Base-by-base conservation (phyloP, 2,888 invertebrate species). In the Tuberolachnus salignus region DNA sequence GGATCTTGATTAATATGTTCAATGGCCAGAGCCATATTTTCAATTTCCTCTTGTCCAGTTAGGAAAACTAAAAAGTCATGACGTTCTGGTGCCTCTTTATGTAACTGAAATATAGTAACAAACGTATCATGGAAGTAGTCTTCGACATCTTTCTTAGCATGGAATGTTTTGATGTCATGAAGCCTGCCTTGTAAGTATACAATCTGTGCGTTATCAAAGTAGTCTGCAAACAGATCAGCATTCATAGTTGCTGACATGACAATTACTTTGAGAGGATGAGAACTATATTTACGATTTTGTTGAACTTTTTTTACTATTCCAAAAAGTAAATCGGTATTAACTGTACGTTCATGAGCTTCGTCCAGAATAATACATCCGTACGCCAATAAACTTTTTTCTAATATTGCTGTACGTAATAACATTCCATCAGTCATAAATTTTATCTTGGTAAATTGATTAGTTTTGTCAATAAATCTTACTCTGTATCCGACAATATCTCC, bases 161-260 rank as follows among this genome's bases (percentile, higher is more conserved):
- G 92, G 86, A 90, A 91, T 71, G 94, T 89, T 70, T 91, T 90
- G 0, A 94, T 92, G 0, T 94, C 92, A 86, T 90, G 92, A 51
- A 94, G 94, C 82, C 97, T 88, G 0, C 98, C 98, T 86, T 95
- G 93, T 63, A 98, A 87, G 85, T 96, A 96, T 83, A 97, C 88
- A 0, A 94, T 94, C 66, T 92, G 92, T 67, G 94, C 94, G 81
- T 92, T 89, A 83, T 93, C 90, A 85, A 97, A 98, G 85, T 97
- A 99, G 81, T 90, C 88, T 51, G 92, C 91, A 86, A 98, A 97
- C 84, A 94, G 92, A 85, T 95, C 95, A 11, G 95, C 95, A 86
- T 97, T 95, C 95, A 97, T 96, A 16, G 97, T 97, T 0, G 97
- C 97, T 0, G 97, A 97, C 91, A 97, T 97, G 67, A 97, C 88